phyloP scores from a whole-genome alignment of 2,888 invertebrate species.

The Erebia ligea region DNA sequence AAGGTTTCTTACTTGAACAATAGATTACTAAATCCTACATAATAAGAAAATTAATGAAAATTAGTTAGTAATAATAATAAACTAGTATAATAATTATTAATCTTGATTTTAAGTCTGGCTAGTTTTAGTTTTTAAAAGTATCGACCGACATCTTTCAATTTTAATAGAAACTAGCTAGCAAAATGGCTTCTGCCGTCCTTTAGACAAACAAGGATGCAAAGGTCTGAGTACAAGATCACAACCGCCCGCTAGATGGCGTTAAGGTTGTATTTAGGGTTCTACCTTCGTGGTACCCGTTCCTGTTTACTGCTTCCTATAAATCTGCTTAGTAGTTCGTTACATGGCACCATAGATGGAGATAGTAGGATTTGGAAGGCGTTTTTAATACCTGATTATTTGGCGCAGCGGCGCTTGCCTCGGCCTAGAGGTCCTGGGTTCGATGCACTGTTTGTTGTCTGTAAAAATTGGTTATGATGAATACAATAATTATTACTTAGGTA shows the following conservation, averaged over 20 bases:
- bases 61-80: too few relatives aligned
- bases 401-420: too few relatives aligned
- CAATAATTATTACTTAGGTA: too few relatives aligned
- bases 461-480: too few relatives aligned
- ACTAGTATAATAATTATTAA: too few relatives aligned
- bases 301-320: neutral
- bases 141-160: slow-evolving; percentile 3
- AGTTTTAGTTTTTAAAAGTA: neutral
- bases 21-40: too few relatives aligned
- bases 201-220: neutral
- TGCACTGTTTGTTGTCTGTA: too few relatives aligned
- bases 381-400: neutral
- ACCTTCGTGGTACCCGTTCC: neutral
- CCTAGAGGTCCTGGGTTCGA: too few relatives aligned
- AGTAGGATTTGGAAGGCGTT: neutral
- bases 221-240: neutral
- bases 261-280: neutral
- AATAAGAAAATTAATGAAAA: too few relatives aligned
- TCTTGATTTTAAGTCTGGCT: too few relatives aligned
- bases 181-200: neutral
- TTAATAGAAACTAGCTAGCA: neutral
- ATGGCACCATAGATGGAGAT: neutral
- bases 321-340: slow-evolving; percentile 3
- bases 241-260: slow-evolving; percentile 10
- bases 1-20: too few relatives aligned